These are phyloP conservation scores for Halesus radiatus DNA, from an alignment of 1,140 invertebrate genomes.

Conservation along the genomic window DNA sequence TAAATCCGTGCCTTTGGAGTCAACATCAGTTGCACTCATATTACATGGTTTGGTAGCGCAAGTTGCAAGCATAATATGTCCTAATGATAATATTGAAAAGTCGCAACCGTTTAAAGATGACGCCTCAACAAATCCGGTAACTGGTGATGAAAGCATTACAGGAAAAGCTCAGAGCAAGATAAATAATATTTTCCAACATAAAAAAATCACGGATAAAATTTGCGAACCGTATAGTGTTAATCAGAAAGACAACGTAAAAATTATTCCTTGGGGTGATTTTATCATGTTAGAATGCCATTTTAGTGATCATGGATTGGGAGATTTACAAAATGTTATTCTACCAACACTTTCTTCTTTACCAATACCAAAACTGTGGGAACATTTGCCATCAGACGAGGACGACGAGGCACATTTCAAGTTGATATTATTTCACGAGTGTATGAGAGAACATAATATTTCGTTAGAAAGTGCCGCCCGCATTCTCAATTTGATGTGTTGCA, in stretches of 20 bases:
- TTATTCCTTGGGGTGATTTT: constrained; percentile 32
- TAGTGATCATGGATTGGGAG: not conserved
- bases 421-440: constrained; percentile 27
- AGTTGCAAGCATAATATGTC: not conserved
- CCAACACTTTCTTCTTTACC: constrained; percentile 3
- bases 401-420: not conserved
- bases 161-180: constrained; percentile 12
- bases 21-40: constrained; percentile 63
- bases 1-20: constrained; percentile 65
- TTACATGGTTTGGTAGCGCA: constrained; percentile 65
- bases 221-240: not conserved
- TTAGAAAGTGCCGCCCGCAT: constrained; percentile 21
- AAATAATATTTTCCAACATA: constrained; percentile 14
- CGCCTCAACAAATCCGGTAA: too few species aligned
- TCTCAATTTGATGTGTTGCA: constrained; percentile 43
- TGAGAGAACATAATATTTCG: constrained; percentile 23
- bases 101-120: too few species aligned
- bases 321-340: constrained; percentile 11
- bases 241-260: not conserved
- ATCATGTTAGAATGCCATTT: not conserved
- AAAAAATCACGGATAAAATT: constrained; percentile 33
- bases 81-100: constrained; percentile 49
- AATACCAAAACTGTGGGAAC: constrained; percentile 28
- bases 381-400: not conserved
- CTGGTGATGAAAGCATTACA: too few species aligned